phyloP scores from a whole-genome alignment of 2,888 invertebrate genomes.

The Tanypteryx hageni region DNA sequence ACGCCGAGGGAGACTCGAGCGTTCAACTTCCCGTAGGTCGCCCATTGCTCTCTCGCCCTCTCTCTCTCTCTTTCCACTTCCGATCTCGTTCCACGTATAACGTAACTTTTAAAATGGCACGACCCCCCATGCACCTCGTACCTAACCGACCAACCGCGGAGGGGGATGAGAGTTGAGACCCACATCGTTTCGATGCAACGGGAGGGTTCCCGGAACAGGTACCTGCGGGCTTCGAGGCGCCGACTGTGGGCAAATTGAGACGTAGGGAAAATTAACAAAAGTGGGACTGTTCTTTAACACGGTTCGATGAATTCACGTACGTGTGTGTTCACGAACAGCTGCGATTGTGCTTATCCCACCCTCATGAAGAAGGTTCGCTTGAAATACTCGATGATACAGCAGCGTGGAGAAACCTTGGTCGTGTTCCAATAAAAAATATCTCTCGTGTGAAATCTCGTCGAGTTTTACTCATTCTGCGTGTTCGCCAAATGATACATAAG shows the following conservation, averaged over 20 bases:
- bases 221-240: not conserved
- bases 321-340: too few relatives aligned
- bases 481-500: too few relatives aligned
- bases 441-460: too few relatives aligned
- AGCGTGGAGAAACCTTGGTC: too few relatives aligned
- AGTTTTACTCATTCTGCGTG: too few relatives aligned
- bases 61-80: slow-evolving; percentile 16
- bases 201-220: not conserved
- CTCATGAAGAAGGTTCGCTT: too few relatives aligned
- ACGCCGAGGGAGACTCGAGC: slow-evolving; percentile 2
- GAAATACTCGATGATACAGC: too few relatives aligned
- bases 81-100: slow-evolving; percentile 2
- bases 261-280: not conserved
- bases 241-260: not conserved
- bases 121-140: not conserved
- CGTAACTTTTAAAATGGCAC: not conserved
- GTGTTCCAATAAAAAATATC: too few relatives aligned
- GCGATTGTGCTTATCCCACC: too few relatives aligned
- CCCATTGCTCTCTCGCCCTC: not conserved
- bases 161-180: not conserved
- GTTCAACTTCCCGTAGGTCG: slow-evolving; percentile 34
- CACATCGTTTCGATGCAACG: not conserved
- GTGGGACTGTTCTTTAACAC: not conserved
- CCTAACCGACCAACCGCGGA: not conserved
- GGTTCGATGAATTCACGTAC: not conserved